Evolutionary conservation across 2,113 vertebrate species (phyloP), one percentile per base, ranked within the genome.

Genomic region (Budorcas taxicolor): DNA sequence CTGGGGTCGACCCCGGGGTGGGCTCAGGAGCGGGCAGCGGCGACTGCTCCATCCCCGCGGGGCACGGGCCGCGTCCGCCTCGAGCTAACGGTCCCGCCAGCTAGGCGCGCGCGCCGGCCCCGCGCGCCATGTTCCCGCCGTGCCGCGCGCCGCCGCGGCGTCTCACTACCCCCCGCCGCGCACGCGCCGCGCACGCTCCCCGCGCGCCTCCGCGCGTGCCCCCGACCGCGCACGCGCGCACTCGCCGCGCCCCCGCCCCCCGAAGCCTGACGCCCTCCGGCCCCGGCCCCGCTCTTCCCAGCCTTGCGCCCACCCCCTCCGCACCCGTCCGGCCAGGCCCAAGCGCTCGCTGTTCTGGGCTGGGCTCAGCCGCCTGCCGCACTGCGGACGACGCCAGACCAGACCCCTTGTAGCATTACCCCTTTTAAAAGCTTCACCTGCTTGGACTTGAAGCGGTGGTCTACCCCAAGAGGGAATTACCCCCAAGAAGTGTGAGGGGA

Each of bases 71-170:
- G 97, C 97, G 86, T 96, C 97, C 47, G 90, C 95, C 94, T 80
- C 86, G 95, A 95, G 97, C 87, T 96, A 98, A 98, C 97, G 97
- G 98, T 98, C 97, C 97, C 94, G 93, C 98, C 98, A 93, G 91
- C 98, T 97, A 96, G 80, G 96, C 94, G 96, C 86, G 92, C 97
- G 91, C 95, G 53, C 94, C 90, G 87, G 89, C 57, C 21, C 96
- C 88, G 97, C 97, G 98, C 98, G 98, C 98, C 98, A 98, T 98
- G 98, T 98, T 98, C 98, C 92, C 96, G 95, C 97, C 97, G 97
- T 95, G 84, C 98, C 53, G 96, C 97, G 97, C 97, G 93, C 96
- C 82, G 84, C 97, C 98, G 96, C 95, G 87, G 43, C 93, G 10
- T 17, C 50, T n/a, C 93, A 36, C 40, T 85, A 29, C 81, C 82